phyloP scores from a whole-genome alignment of 2,113 vertebrate species.

The Proterorhinus semilunaris region DNA sequence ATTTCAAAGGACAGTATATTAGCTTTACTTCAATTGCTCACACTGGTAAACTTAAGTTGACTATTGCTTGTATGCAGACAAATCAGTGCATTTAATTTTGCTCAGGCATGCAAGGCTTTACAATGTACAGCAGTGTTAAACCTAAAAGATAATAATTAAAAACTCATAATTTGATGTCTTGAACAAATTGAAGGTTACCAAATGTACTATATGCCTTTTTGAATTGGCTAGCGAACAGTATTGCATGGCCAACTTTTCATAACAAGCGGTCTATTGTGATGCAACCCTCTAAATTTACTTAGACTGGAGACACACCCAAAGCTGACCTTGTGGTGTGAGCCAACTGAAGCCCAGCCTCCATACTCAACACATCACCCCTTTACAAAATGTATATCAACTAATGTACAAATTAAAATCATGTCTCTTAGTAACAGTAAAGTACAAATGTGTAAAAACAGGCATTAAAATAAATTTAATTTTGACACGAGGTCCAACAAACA shows the following conservation, averaged over 20 bases:
- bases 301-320: background rate
- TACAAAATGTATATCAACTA: too few relatives aligned
- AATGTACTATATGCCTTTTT: too few relatives aligned
- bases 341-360: background rate
- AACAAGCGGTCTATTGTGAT: background rate
- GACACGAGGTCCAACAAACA: background rate
- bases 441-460: background rate
- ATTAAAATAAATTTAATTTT: background rate
- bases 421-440: too few relatives aligned
- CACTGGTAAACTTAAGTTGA: slow-evolving; percentile 17
- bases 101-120: background rate
- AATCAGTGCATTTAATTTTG: background rate
- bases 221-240: background rate
- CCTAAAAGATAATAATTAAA: too few relatives aligned
- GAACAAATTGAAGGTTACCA: too few relatives aligned
- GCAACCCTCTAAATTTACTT: background rate
- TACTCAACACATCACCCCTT: background rate
- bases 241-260: background rate
- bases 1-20: slow-evolving; percentile 87
- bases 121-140: too few relatives aligned
- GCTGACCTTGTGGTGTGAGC: background rate
- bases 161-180: too few relatives aligned
- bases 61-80: background rate
- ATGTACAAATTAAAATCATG: too few relatives aligned
- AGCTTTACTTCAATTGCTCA: slow-evolving; percentile 62